These are phyloP conservation scores for Siphlonurus alternatus DNA, from an alignment of 2,888 invertebrate species.

Conservation along the genomic window DNA sequence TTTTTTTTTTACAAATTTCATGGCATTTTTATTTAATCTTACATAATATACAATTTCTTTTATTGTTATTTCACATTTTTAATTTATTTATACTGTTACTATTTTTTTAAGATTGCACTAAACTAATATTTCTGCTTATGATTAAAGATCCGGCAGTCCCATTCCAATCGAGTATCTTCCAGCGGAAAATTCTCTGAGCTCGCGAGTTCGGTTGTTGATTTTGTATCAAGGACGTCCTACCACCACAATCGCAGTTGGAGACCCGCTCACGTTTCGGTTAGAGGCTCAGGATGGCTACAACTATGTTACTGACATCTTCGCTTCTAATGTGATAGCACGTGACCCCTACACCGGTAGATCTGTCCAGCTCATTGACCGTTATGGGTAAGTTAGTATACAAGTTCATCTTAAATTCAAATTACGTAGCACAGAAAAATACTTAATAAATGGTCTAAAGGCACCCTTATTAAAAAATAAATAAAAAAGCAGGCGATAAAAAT, in stretches of 20 bases:
- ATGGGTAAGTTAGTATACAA: slow-evolving; percentile 44
- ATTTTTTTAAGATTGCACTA: too few relatives aligned
- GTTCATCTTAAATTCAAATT: not conserved
- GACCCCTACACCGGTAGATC: slow-evolving; percentile 85
- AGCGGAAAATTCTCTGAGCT: slow-evolving; percentile 78
- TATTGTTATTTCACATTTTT: too few relatives aligned
- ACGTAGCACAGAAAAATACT: not conserved
- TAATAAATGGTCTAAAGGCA: too few relatives aligned
- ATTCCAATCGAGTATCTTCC: slow-evolving; percentile 85
- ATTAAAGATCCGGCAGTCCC: slow-evolving; percentile 69
- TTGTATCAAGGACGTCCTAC: slow-evolving; percentile 81
- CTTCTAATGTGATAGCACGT: slow-evolving; percentile 79
- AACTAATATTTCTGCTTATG: too few relatives aligned
- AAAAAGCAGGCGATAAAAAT: not conserved
- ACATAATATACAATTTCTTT: too few relatives aligned
- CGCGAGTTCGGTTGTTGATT: slow-evolving; percentile 69
- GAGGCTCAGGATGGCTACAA: slow-evolving; percentile 82
- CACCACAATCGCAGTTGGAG: slow-evolving; percentile 84
- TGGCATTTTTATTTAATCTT: too few relatives aligned
- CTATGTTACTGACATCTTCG: slow-evolving; percentile 78
- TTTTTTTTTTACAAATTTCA: too few relatives aligned
- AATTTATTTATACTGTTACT: too few relatives aligned
- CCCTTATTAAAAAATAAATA: too few relatives aligned
- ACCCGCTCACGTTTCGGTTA: slow-evolving; percentile 73
- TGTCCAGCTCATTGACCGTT: slow-evolving; percentile 75